These are phyloP conservation scores for Poeciliopsis gracilis DNA, from an alignment of 2,797 vertebrate genomes.

Conservation along the genomic window DNA sequence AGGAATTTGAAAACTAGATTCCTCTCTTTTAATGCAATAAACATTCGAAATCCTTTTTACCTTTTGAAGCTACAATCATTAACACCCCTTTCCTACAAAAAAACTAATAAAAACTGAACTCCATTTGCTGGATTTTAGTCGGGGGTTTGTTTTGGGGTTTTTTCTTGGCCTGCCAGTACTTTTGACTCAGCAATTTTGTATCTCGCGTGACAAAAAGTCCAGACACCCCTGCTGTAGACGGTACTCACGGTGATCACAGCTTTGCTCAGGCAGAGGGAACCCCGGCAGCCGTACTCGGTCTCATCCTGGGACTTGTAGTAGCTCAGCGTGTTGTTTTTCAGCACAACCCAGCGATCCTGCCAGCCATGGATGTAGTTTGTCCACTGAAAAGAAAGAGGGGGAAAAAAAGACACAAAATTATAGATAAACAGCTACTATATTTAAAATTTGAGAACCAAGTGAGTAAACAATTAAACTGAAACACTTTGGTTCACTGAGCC, in stretches of 20 bases:
- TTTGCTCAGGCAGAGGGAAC: constrained; percentile 96
- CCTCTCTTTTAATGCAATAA: too few relatives aligned
- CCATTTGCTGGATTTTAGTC: too few relatives aligned
- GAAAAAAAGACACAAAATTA: background rate
- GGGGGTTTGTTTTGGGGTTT: too few relatives aligned
- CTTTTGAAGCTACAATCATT: too few relatives aligned
- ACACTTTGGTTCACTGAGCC: background rate
- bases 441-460: background rate
- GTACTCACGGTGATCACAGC: constrained; percentile 93
- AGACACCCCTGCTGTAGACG: background rate
- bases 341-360: constrained; percentile 97
- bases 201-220: too few relatives aligned
- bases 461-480: background rate
- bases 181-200: too few relatives aligned
- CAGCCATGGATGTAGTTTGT: constrained; percentile 99
- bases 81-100: too few relatives aligned
- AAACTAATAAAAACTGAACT: too few relatives aligned
- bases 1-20: too few relatives aligned
- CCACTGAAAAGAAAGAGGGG: constrained; percentile 81
- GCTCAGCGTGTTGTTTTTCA: constrained; percentile 94
- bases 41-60: too few relatives aligned
- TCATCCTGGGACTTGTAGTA: constrained; percentile 99
- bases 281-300: constrained; percentile 94
- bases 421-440: too few relatives aligned
- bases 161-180: too few relatives aligned